Evolutionary conservation across 2,113 vertebrate species (phyloP), one percentile per base, ranked within the genome.

Genomic region (Lutjanus erythropterus): DNA sequence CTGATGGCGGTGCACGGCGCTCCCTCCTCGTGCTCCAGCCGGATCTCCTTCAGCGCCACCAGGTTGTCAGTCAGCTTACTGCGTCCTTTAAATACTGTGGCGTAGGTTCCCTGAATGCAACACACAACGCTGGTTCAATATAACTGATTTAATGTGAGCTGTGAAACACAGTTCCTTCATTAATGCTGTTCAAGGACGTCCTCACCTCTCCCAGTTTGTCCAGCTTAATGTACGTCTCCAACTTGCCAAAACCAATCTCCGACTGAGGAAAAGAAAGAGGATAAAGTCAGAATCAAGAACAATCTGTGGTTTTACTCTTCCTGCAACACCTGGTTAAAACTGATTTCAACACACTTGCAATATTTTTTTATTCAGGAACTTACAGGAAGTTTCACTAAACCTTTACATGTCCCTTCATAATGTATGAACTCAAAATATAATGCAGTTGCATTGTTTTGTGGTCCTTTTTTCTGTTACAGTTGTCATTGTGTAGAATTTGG

Each of bases 41-140:
- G 94, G 60, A 99, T 99, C 95, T 99, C 98, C 92, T 99, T 99
- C 89, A 99, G 94, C 56, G 98, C 98, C 91, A 99, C 98, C 90
- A 99, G 92, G 89, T 99, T 99, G 91, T 99, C 98, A 0, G 98
- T 99, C 85, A 99, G 86, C 91, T 99, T 99, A 93, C 98, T 99
- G 91, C 98, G 96, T 72, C 98, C 98, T 91, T 99, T 99, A 92
- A 98, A 99, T 74, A 99, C 98, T 10, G 98, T 99, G 73, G 98
- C 98, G 1, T 99, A 99, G 39, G 98, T 99, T 72, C 98, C 98
- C 98, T 99, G 47, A 16, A 83, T 39, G 42, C 27, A 46, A 58
- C 23, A 65, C 49, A 68, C 5, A 33, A 27, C 4, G 0, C 21
- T 7, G 39, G 41, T 15, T 85, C 12, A 81, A 35, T 23, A 31